Evolutionary conservation across 2,888 invertebrate genomes (phyloP).

Genomic region (Parthenolecanium corni): DNA sequence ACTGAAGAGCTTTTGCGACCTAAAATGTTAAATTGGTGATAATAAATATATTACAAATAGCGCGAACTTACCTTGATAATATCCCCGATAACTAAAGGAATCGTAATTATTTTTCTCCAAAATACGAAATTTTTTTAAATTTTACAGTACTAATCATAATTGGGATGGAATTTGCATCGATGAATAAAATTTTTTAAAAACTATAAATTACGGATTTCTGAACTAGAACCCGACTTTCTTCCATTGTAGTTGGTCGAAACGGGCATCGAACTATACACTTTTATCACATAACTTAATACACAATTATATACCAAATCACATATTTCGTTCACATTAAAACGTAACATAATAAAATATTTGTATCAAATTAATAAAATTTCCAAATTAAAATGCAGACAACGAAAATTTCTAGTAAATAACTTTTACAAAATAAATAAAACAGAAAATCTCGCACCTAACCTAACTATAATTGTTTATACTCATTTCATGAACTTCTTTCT

Average conservation of each 20-base stretch:
- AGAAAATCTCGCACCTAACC: constrained; percentile 28
- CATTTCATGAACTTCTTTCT: constrained; percentile 21
- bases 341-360: constrained; percentile 28
- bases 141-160: constrained; percentile 17
- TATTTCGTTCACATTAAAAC: constrained; percentile 28
- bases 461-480: constrained; percentile 29
- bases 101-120: constrained; percentile 4
- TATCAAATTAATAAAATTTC: constrained; percentile 27
- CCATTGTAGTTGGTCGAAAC: constrained; percentile 28
- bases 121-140: constrained; percentile 17
- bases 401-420: constrained; percentile 26
- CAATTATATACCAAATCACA: constrained; percentile 24
- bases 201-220: constrained; percentile 27
- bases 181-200: constrained; percentile 20
- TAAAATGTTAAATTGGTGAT: too few relatives aligned
- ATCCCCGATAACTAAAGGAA: constrained; percentile 17
- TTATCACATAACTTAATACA: constrained; percentile 22
- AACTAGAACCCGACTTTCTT: constrained; percentile 27
- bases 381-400: constrained; percentile 29
- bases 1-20: too few relatives aligned
- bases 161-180: constrained; percentile 15
- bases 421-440: constrained; percentile 29
- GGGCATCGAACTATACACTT: constrained; percentile 26
- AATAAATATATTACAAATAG: constrained; percentile 21
- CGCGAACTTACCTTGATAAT: constrained; percentile 27